Evolutionary conservation across 2,888 invertebrate species (phyloP).

Genomic region (Pyrochroa serraticornis): DNA sequence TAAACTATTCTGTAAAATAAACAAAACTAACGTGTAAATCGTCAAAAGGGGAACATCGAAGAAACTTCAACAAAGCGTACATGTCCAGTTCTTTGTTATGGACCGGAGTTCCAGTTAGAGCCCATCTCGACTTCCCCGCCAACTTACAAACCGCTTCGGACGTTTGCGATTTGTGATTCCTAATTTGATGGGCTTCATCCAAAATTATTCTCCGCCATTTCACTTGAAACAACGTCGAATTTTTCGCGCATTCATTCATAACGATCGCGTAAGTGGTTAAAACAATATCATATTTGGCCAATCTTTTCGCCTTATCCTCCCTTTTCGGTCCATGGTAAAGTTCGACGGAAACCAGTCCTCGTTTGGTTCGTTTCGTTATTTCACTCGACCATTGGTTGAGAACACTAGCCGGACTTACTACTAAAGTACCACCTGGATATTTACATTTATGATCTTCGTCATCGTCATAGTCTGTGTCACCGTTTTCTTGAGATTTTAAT

Average conservation of each 20-base stretch:
- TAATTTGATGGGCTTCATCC: slow-evolving; percentile 92
- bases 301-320: slow-evolving; percentile 64
- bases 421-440: slow-evolving; percentile 74
- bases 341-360: slow-evolving; percentile 67
- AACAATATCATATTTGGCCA: slow-evolving; percentile 80
- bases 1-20: too few species aligned
- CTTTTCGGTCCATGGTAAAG: slow-evolving; percentile 85
- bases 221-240: slow-evolving; percentile 70
- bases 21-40: slow-evolving; percentile 72
- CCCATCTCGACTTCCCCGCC: slow-evolving; percentile 73
- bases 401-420: slow-evolving; percentile 91
- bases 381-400: slow-evolving; percentile 90
- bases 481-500: slow-evolving; percentile 60
- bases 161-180: slow-evolving; percentile 83
- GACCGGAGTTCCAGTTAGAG: slow-evolving; percentile 92
- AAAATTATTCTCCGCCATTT: slow-evolving; percentile 86
- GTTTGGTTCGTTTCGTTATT: slow-evolving; percentile 67
- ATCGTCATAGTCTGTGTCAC: slow-evolving; percentile 24
- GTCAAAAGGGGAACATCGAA: slow-evolving; percentile 87
- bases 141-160: slow-evolving; percentile 74
- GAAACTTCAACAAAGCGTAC: slow-evolving; percentile 80
- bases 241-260: slow-evolving; percentile 64
- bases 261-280: slow-evolving; percentile 87
- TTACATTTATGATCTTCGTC: slow-evolving; percentile 29
- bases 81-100: slow-evolving; percentile 91